Percentiles rank a stretch among this genome's conserved stretches.
Evolutionary conservation across 2,113 vertebrate genomes (phyloP).

Genomic region (Esox niger): DNA sequence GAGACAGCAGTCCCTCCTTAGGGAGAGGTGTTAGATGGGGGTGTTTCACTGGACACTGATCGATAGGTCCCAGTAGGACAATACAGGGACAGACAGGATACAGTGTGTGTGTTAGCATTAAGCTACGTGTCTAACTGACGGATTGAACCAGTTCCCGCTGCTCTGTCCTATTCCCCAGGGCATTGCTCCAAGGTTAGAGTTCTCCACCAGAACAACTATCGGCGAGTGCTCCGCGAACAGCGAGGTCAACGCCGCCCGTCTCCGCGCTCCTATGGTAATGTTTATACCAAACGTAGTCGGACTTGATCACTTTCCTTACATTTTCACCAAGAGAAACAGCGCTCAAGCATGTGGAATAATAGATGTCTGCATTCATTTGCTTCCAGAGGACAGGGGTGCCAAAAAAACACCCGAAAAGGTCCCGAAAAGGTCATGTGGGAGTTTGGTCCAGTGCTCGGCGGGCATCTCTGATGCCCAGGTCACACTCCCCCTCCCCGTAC

Average conservation of each 20-base stretch:
- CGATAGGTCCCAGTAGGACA: no score
- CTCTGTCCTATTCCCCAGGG: slow-evolving; percentile 60
- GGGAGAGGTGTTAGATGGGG: no score
- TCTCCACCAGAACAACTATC: slow-evolving; percentile 78
- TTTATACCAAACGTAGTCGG: neutral
- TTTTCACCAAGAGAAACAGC: no score
- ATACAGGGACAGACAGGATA: no score
- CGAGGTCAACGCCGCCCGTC: slow-evolving; percentile 47
- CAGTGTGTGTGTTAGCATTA: no score
- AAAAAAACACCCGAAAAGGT: slow-evolving; percentile 28
- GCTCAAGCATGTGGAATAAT: no score
- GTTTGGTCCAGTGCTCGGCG: neutral
- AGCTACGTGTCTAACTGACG: no score
- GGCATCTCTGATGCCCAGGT: slow-evolving; percentile 10
- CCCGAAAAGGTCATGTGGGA: slow-evolving; percentile 25
- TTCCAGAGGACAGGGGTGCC: slow-evolving; percentile 32
- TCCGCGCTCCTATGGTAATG: slow-evolving; percentile 61
- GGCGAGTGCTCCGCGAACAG: slow-evolving; percentile 61
- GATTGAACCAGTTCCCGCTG: no score
- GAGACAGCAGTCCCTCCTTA: no score
- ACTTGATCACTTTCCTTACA: no score
- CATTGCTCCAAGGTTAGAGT: slow-evolving; percentile 79
- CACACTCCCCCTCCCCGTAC: slow-evolving; percentile 50
- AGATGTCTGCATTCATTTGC: neutral
- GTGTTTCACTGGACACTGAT: no score